Conservation (phyloP, 2,888 invertebrate species). For the Venusia cambrica region DNA sequence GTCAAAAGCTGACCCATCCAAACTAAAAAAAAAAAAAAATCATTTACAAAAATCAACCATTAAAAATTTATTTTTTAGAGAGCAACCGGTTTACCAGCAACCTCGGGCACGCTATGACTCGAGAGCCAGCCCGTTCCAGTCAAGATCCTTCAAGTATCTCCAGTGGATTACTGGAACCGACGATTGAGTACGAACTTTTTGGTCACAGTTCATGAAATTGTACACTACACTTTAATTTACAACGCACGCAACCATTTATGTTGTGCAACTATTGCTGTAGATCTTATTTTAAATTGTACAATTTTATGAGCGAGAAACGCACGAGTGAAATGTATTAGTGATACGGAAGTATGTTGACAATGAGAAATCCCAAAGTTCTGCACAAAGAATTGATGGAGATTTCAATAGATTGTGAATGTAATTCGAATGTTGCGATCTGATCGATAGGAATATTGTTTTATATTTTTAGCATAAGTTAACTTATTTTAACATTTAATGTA, state of each 20-base stretch:
- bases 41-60: no score
- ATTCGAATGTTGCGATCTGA: slow-evolving; percentile 42
- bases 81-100: slow-evolving; percentile 63
- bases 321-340: slow-evolving; percentile 23
- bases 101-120: slow-evolving; percentile 55
- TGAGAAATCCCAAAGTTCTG: slow-evolving; percentile 52
- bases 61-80: no score
- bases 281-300: slow-evolving; percentile 24
- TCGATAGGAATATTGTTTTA: slow-evolving; percentile 39
- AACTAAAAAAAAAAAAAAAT: no score
- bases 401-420: slow-evolving; percentile 36
- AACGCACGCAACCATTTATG: neutral
- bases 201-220: slow-evolving; percentile 15
- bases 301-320: slow-evolving; percentile 20
- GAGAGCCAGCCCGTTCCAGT: slow-evolving; percentile 69
- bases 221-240: slow-evolving; percentile 5
- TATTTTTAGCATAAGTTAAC: slow-evolving; percentile 35
- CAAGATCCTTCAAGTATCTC: slow-evolving; percentile 77
- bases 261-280: neutral
- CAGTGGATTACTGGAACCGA: slow-evolving; percentile 80
- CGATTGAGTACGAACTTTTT: slow-evolving; percentile 42
- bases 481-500: slow-evolving; percentile 25
- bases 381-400: slow-evolving; percentile 52
- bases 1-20: no score
- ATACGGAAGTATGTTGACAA: slow-evolving; percentile 27